These are phyloP conservation scores for Rissa tridactyla DNA, from an alignment of 2,113 vertebrate genomes.

Conservation along the genomic window DNA sequence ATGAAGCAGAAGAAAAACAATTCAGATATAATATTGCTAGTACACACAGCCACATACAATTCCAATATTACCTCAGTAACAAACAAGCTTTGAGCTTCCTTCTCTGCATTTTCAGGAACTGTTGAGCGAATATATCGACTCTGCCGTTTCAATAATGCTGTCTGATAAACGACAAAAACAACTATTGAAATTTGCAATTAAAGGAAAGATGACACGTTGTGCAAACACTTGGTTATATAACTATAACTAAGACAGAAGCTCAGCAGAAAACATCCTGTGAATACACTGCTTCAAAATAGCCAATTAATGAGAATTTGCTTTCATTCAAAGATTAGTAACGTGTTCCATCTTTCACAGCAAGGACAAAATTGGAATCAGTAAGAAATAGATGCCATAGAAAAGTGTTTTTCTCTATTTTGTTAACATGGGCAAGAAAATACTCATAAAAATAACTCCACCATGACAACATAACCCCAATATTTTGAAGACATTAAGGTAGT, in stretches of 20 bases:
- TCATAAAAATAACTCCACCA: neutral
- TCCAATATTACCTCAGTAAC: slow-evolving; percentile 88
- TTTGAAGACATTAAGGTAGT: neutral
- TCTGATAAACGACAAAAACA: slow-evolving; percentile 74
- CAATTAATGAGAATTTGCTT: neutral
- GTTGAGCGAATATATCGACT: slow-evolving; percentile 88
- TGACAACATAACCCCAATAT: neutral
- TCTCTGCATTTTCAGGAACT: slow-evolving; percentile 88
- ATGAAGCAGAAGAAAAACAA: neutral
- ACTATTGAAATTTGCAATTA: neutral
- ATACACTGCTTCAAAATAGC: neutral
- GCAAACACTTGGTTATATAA: neutral
- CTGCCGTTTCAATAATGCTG: slow-evolving; percentile 84
- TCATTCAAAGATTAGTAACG: neutral
- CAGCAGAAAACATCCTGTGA: neutral
- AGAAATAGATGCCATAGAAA: neutral
- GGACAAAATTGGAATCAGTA: neutral
- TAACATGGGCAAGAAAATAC: neutral
- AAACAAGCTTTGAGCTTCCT: slow-evolving; percentile 91
- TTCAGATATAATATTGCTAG: neutral
- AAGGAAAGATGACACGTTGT: neutral
- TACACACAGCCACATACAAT: neutral
- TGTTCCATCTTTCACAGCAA: neutral
- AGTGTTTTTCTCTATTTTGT: neutral
- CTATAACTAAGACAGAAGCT: neutral